Evolutionary conservation across 2,113 vertebrate genomes (phyloP), one percentile per base, ranked within the genome.

Genomic region (Bostrychus sinensis): DNA sequence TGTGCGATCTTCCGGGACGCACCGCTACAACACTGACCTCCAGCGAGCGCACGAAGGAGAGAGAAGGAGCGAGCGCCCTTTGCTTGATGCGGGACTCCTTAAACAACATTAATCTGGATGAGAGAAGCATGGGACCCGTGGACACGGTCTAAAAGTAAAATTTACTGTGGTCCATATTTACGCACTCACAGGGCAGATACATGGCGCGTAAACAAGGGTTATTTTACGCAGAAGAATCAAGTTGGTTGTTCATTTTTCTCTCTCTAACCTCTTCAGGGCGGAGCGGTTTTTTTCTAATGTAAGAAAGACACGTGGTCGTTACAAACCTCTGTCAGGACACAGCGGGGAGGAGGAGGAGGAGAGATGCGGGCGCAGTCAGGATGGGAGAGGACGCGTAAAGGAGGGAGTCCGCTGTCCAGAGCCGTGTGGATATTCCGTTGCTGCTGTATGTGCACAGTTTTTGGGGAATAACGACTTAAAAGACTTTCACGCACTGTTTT

Each of bases 21-120:
- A 38, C 74, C 81, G 89, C 83, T 80, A 72, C 90, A 88, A 91
- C 30, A 89, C 82, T 91, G 90, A 92, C 90, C 85, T 89, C 91
- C 85, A 89, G 87, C 43, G 88, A 85, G 75, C 51, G 73, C 43
- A 17, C 71, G 45, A 7, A 48, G 22, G 45, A 16, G 55, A 67
- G 75, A 67, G 81, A 69, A 59, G 14, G 45, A 68, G 57, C 43
- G 46, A 32, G 57, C 43, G 34, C 2, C 43, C 28, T 0, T 12
- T 50, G 12, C 42, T 61, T 32, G 64, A 38, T 65, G 60, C 20
- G 58, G 53, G 56, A 53, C 69, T 62, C 53, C 45, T 28, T 3
- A 39, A 45, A 75, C 75, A 57, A 5, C 8, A 16, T 23, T 19
- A 41, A 13, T 30, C 48, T 51, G 23, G 16, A 30, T 30, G 25